These are phyloP conservation scores for Hippocampus mohnikei DNA, from an alignment of 2,113 vertebrate species.

Conservation along the genomic window DNA sequence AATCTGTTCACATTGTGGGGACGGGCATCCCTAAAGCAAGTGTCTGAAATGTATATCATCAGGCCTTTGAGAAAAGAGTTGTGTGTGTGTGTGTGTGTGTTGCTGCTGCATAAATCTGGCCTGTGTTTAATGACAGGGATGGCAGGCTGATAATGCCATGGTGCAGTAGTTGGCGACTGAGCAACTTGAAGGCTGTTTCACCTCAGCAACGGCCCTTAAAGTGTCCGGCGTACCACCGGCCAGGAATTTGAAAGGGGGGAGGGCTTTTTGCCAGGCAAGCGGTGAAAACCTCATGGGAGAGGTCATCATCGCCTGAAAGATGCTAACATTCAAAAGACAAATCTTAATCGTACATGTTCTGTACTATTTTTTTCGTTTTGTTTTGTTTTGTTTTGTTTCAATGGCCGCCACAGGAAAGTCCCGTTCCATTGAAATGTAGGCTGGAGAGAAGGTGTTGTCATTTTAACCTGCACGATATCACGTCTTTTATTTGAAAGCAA, in stretches of 20 bases:
- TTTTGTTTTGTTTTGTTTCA: too few species aligned
- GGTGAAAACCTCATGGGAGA: background rate
- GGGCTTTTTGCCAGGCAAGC: background rate
- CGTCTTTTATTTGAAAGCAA: slow-evolving; percentile 7
- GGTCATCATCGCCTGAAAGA: background rate
- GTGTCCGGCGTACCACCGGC: slow-evolving; percentile 13
- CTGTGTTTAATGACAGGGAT: slow-evolving; percentile 54
- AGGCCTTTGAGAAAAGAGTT: too few species aligned
- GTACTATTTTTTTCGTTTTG: too few species aligned
- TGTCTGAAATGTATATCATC: background rate
- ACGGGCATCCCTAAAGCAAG: background rate
- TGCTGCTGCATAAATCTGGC: slow-evolving; percentile 53
- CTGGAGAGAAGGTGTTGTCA: background rate
- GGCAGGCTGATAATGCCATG: slow-evolving; percentile 59
- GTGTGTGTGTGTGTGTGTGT: slow-evolving; percentile 6
- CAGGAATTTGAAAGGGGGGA: slow-evolving; percentile 35
- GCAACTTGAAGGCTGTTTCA: slow-evolving; percentile 49
- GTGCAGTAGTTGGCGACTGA: slow-evolving; percentile 47
- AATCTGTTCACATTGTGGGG: slow-evolving; percentile 1
- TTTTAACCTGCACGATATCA: background rate
- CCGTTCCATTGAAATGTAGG: background rate
- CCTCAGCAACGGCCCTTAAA: slow-evolving; percentile 27
- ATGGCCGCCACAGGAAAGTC: too few species aligned
- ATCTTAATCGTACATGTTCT: too few species aligned
- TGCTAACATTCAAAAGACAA: too few species aligned